A percentile compares a stretch with the other conserved stretches of the same genome.
Evolutionary conservation across 2,888 invertebrate genomes (phyloP).

Genomic region (Himalopsyche japonica): DNA sequence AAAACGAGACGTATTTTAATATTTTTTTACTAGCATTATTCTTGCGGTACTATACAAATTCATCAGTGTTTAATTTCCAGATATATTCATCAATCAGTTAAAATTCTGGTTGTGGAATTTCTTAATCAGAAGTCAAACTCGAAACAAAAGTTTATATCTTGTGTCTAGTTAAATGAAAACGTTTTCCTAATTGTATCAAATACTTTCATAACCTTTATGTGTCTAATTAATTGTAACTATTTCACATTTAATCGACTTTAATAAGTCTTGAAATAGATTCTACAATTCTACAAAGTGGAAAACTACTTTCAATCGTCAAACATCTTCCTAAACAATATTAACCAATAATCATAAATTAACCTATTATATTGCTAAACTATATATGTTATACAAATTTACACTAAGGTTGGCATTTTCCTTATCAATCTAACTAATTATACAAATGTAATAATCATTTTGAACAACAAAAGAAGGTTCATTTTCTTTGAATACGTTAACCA

Average conservation of each 20-base stretch:
- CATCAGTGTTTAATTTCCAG: too few species aligned
- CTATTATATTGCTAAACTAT: not conserved
- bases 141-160: too few species aligned
- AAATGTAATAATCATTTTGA: not conserved
- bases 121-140: too few species aligned
- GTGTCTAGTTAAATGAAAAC: not conserved
- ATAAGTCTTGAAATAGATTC: not conserved
- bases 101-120: too few species aligned
- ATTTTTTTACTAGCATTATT: too few species aligned
- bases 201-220: not conserved
- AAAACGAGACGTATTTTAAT: too few species aligned
- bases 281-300: not conserved
- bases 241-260: not conserved
- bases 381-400: constrained; percentile 13
- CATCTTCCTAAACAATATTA: not conserved
- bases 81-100: too few species aligned
- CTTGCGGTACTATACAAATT: too few species aligned
- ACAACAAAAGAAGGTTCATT: not conserved
- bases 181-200: not conserved
- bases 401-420: constrained; percentile 32
- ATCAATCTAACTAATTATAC: constrained; percentile 3
- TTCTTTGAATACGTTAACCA: not conserved
- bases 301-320: not conserved
- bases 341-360: constrained; percentile 1
- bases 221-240: not conserved